Percentiles rank a stretch among this genome's conserved stretches.
Evolutionary conservation across 1,140 invertebrate species (phyloP).

Genomic region (Hyles vespertilio): DNA sequence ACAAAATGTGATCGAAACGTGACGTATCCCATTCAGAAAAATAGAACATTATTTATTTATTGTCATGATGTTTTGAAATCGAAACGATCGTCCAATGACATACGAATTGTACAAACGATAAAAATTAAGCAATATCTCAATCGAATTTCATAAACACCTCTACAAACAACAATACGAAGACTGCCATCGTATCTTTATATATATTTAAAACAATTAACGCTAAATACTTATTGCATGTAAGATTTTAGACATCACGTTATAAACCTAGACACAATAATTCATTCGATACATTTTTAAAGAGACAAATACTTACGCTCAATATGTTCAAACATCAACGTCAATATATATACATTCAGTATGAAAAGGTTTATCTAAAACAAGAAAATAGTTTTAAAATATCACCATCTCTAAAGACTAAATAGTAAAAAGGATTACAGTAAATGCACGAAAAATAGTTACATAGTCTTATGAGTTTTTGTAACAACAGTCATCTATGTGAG

Average conservation of each 20-base stretch:
- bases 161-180: slow-evolving; percentile 27
- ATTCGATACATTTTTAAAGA: slow-evolving; percentile 22
- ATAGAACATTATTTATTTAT: slow-evolving; percentile 60
- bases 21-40: slow-evolving; percentile 35
- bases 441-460: slow-evolving; percentile 72
- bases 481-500: slow-evolving; percentile 55
- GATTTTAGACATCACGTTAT: slow-evolving; percentile 15
- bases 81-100: slow-evolving; percentile 13
- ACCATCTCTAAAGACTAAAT: slow-evolving; percentile 63
- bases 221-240: slow-evolving; percentile 33
- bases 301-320: slow-evolving; percentile 40
- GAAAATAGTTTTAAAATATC: slow-evolving; percentile 68
- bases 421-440: slow-evolving; percentile 73
- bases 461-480: slow-evolving; percentile 58
- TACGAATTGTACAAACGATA: slow-evolving; percentile 19
- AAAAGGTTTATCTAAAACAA: slow-evolving; percentile 52
- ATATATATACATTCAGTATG: slow-evolving; percentile 60
- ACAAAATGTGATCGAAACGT: background rate
- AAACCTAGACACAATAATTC: slow-evolving; percentile 16
- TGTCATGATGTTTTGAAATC: slow-evolving; percentile 61
- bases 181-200: slow-evolving; percentile 24
- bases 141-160: slow-evolving; percentile 16
- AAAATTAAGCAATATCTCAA: slow-evolving; percentile 10
- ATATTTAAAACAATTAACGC: slow-evolving; percentile 16
- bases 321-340: slow-evolving; percentile 61